Evolutionary conservation across 2,113 vertebrate genomes (phyloP).

Genomic region (human): DNA sequence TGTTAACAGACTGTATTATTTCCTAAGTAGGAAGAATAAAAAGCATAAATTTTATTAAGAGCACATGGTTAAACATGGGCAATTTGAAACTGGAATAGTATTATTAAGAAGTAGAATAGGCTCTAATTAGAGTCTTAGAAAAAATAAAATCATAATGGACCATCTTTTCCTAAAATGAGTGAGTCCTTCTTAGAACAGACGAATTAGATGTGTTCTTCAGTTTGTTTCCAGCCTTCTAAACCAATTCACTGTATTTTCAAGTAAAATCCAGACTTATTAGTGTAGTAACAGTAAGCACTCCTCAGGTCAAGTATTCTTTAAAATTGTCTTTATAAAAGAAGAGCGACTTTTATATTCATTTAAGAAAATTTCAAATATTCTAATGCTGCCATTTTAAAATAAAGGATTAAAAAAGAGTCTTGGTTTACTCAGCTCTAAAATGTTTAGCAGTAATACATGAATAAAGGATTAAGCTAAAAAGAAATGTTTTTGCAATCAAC

Average conservation of each 20-base stretch:
- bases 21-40: neutral
- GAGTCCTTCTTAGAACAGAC: neutral
- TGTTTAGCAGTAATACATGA: neutral
- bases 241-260: neutral
- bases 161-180: constrained; percentile 13
- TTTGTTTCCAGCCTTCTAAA: neutral
- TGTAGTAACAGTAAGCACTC: neutral
- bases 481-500: neutral
- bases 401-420: neutral
- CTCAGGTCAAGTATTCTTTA: neutral
- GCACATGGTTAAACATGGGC: neutral
- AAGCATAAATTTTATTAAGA: neutral
- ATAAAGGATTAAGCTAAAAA: neutral
- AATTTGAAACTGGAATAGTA: neutral
- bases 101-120: constrained; percentile 10
- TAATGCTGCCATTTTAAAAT: neutral
- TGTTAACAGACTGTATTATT: neutral
- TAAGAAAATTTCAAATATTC: constrained; percentile 11
- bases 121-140: neutral
- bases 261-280: neutral
- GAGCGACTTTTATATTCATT: neutral
- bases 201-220: neutral
- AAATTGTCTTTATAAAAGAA: constrained; percentile 24
- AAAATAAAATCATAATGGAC: neutral
- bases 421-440: neutral